A percentile compares a stretch with the other conserved stretches of the same genome.
Evolutionary conservation across 2,113 vertebrate species (phyloP).

Genomic region (human): DNA sequence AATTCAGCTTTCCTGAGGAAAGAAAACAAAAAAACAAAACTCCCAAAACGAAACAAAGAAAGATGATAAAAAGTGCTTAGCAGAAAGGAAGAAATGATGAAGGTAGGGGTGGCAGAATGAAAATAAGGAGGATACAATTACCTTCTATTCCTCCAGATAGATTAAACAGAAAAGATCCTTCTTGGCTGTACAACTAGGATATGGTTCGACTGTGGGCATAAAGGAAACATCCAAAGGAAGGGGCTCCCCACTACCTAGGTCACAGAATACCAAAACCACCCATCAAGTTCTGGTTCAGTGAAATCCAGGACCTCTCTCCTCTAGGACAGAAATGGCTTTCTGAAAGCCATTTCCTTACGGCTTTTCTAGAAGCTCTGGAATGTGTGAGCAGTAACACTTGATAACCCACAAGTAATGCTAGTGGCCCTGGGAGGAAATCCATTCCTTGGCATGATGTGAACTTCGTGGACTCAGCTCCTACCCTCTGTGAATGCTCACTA

Average conservation of each 20-base stretch:
- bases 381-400: background rate
- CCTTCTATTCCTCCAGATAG: background rate
- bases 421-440: background rate
- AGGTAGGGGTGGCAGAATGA: background rate
- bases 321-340: background rate
- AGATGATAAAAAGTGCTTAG: background rate
- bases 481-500: background rate
- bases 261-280: background rate
- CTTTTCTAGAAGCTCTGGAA: slow-evolving; percentile 33
- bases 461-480: background rate
- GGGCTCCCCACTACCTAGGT: background rate
- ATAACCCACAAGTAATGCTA: background rate
- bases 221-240: slow-evolving; percentile 1
- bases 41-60: background rate
- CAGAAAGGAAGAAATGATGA: background rate
- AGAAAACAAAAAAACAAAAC: background rate
- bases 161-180: slow-evolving; percentile 20
- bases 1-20: background rate
- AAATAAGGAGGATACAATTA: slow-evolving; percentile 21
- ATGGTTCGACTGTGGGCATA: background rate
- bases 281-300: background rate
- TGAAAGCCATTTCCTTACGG: slow-evolving; percentile 30
- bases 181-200: background rate
- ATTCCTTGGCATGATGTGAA: background rate
- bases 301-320: slow-evolving; percentile 22